Evolutionary conservation across 2,888 invertebrate genomes (phyloP).

Genomic region (Panopea generosa): DNA sequence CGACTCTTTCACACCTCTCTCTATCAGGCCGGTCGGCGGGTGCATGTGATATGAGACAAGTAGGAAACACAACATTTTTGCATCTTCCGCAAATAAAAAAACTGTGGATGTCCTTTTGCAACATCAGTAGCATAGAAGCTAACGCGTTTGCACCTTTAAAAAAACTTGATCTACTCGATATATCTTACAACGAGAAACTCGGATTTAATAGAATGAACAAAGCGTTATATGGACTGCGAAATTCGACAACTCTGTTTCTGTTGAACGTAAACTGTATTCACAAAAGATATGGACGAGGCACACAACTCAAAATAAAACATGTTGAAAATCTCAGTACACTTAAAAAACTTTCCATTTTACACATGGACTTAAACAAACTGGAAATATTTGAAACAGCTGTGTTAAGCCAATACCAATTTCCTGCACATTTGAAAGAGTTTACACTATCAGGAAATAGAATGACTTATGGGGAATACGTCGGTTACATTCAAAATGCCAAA

Average conservation of each 20-base stretch:
- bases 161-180: constrained; percentile 23
- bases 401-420: constrained; percentile 7
- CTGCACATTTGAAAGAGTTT: constrained; percentile 10
- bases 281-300: constrained; percentile 20
- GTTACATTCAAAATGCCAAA: constrained; percentile 2
- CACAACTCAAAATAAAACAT: constrained; percentile 4
- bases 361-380: constrained; percentile 56
- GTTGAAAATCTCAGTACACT: constrained; percentile 38
- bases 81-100: constrained; percentile 11
- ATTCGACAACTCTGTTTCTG: constrained; percentile 14
- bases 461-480: constrained; percentile 23
- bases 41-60: constrained; percentile 3
- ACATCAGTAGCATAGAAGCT: constrained; percentile 18
- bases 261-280: constrained; percentile 48
- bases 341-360: constrained; percentile 20
- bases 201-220: constrained; percentile 45
- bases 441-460: constrained; percentile 50
- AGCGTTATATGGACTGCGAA: constrained; percentile 32
- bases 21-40: constrained; percentile 4
- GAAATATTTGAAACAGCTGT: constrained; percentile 44
- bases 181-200: constrained; percentile 49
- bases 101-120: constrained; percentile 30
- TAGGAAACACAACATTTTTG: constrained; percentile 28
- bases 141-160: constrained; percentile 34
- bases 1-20: constrained; percentile 11